Conservation (phyloP, 1,140 invertebrate genomes). For the Protaetia brevitarsis region DNA sequence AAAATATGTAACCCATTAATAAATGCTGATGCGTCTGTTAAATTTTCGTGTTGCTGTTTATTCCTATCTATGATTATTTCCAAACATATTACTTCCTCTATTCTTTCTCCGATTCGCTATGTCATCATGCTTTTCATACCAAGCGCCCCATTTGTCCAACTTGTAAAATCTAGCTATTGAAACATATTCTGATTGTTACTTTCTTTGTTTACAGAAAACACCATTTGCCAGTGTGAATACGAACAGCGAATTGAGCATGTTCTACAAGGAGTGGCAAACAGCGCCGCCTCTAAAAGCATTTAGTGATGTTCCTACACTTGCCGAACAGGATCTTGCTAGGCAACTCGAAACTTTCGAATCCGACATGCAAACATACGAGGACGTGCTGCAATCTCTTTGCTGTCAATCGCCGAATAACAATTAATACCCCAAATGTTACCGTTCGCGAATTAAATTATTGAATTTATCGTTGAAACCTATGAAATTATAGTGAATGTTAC, state of each 20-base stretch:
- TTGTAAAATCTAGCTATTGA: background rate
- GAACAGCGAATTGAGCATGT: conserved; percentile 68
- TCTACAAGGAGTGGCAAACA: conserved; percentile 75
- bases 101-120: too few relatives aligned
- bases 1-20: too few relatives aligned
- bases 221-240: conserved; percentile 58
- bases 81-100: too few relatives aligned
- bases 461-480: background rate
- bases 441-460: background rate
- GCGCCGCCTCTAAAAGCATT: conserved; percentile 69
- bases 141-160: too few relatives aligned
- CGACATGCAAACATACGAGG: conserved; percentile 70
- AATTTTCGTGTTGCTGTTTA: too few relatives aligned
- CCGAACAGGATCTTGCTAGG: conserved; percentile 66
- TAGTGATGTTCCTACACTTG: conserved; percentile 57
- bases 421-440: conserved; percentile 7
- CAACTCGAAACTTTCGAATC: conserved; percentile 74
- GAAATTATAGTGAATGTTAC: conserved; percentile 18
- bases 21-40: too few relatives aligned
- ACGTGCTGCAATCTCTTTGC: conserved; percentile 64
- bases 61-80: too few relatives aligned
- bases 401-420: conserved; percentile 55
- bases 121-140: too few relatives aligned
- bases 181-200: background rate
- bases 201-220: conserved; percentile 54